These are phyloP conservation scores for Halcyon leucocephala DNA, from an alignment of 2,797 vertebrate species.

Conservation along the genomic window DNA sequence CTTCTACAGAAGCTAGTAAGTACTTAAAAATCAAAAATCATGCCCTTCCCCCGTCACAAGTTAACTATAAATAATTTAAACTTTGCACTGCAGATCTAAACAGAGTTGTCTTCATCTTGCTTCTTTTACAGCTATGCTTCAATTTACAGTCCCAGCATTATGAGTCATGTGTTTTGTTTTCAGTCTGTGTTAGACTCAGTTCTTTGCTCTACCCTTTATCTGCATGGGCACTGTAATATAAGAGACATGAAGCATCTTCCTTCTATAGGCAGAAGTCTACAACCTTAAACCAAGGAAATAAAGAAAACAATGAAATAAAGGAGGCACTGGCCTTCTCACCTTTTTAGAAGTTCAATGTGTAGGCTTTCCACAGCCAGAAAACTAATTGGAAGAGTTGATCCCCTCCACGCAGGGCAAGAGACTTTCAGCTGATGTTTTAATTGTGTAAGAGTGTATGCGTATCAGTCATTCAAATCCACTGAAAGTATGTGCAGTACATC, in stretches of 20 bases:
- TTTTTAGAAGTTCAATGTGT: background rate
- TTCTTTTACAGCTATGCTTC: background rate
- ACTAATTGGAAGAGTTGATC: background rate
- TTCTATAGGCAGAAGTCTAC: background rate
- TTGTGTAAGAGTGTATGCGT: background rate
- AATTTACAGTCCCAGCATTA: background rate
- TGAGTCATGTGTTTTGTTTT: background rate
- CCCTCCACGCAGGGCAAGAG: background rate
- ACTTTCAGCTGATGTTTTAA: background rate
- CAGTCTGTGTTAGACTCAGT: background rate
- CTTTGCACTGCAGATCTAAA: background rate
- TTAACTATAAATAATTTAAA: background rate
- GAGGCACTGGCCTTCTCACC: background rate
- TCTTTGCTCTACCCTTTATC: background rate
- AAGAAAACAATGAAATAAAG: background rate
- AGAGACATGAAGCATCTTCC: background rate
- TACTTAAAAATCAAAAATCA: background rate
- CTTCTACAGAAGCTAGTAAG: background rate
- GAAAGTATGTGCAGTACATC: background rate
- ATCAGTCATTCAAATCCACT: background rate
- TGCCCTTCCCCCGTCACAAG: background rate
- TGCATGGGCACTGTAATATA: background rate
- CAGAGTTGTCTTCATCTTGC: background rate
- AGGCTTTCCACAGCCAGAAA: background rate
- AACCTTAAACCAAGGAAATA: background rate